Base-by-base conservation (phyloP, 2,113 vertebrate species). In the Ia io region DNA sequence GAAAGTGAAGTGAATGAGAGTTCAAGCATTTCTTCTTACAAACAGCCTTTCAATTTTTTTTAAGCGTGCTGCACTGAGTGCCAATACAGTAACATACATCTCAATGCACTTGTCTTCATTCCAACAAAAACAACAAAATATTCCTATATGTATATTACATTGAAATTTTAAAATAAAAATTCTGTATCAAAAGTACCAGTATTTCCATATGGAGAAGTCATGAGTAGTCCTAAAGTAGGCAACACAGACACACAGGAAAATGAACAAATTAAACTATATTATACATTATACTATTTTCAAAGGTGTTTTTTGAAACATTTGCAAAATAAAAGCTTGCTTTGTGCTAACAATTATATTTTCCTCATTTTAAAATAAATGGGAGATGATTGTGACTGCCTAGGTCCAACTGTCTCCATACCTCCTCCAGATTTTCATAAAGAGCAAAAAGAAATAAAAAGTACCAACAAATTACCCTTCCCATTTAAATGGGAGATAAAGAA, bases 11-110 rank as follows among this genome's bases (percentile, higher is more conserved):
- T 94, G 53, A 25, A 97, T 76, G 63, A 65, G 30, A 69, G 95
- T 74, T 90, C 67, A 93, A 95, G 44, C 37, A 93, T 91, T 95
- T 94, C 37, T 67, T 88, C 87, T 95, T 35, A 89, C 12, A 97
- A 96, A 44, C 6, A 82, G 22, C 74, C 93, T 88, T 87, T 92
- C n/a, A 51, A 51, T 77, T 93, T 94, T 40, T 90, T 70, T 42
- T 11, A 70, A 95, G 1, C 32, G 37, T 91, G 82, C 77, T 94
- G 94, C 47, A 92, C n/a, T 9, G 71, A 85, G 78, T 76, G 51
- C 1, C 80, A 90, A 56, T 63, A 95, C 40, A 78, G 49, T 51
- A 96, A 73, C 23, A 93, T 89, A 77, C 20, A 94, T 40, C 80
- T 88, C 53, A 92, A 76, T 83, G 37, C 2, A 88, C 2, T 89